Conservation (phyloP, 1,140 invertebrate species). For the Caenorhabditis briggsae region DNA sequence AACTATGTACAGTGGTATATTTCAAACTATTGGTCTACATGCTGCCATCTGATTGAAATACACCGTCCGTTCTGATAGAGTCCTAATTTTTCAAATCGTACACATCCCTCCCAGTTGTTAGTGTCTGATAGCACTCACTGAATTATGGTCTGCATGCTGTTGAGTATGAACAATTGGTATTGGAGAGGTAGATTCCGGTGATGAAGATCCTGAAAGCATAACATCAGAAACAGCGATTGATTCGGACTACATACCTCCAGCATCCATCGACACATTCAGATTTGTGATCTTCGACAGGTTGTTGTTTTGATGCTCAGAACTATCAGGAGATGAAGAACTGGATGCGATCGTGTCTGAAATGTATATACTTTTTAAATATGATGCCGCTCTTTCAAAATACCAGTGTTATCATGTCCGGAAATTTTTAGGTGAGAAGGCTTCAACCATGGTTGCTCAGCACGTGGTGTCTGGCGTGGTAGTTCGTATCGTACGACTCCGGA, state of each 20-base stretch:
- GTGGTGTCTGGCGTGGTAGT: conserved; percentile 38
- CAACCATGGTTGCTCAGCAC: conserved; percentile 42
- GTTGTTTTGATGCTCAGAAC: not conserved
- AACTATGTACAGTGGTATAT: not conserved
- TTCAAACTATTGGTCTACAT: too few relatives aligned
- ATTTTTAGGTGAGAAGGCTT: not conserved
- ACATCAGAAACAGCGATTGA: not conserved
- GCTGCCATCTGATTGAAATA: too few relatives aligned
- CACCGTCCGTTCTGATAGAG: too few relatives aligned
- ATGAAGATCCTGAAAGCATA: not conserved
- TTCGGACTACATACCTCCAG: not conserved
- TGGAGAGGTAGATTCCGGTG: not conserved
- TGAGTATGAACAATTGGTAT: conserved; percentile 9
- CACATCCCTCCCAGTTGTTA: not conserved
- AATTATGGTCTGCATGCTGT: conserved; percentile 21
- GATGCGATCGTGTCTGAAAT: conserved; percentile 13
- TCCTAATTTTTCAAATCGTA: too few relatives aligned
- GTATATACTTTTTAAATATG: not conserved
- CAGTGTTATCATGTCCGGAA: conserved; percentile 4
- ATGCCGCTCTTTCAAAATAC: not conserved
- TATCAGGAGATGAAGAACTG: conserved; percentile 5
- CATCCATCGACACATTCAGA: not conserved
- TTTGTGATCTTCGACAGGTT: conserved; percentile 9
- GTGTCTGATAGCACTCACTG: not conserved
- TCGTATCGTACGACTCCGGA: conserved; percentile 49